These are phyloP conservation scores for Microplitis demolitor DNA, from an alignment of 1,140 invertebrate species.

Conservation along the genomic window DNA sequence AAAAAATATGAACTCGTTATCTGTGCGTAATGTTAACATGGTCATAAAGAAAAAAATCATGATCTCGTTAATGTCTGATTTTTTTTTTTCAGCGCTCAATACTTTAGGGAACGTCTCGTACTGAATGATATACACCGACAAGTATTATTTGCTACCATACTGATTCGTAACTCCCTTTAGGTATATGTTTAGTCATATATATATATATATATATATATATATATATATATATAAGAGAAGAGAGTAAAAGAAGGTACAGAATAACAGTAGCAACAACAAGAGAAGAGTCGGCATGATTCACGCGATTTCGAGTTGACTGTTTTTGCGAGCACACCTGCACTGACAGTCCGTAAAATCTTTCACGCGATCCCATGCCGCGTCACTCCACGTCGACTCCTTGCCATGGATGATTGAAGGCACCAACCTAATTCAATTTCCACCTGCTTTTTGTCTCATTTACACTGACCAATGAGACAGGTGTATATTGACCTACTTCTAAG, in stretches of 20 bases:
- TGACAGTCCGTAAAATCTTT: conserved; percentile 34
- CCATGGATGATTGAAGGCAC: conserved; percentile 22
- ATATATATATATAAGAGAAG: background rate
- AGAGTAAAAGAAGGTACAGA: conserved; percentile 1
- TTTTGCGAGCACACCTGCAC: conserved; percentile 32
- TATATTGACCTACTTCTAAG: background rate
- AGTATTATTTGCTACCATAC: conserved; percentile 23
- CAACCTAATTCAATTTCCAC: conserved; percentile 23
- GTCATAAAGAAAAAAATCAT: conserved; percentile 13
- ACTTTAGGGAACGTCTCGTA: conserved; percentile 9
- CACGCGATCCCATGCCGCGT: conserved; percentile 23
- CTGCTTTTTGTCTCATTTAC: conserved; percentile 12
- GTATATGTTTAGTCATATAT: conserved; percentile 5
- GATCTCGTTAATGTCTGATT: conserved; percentile 30
- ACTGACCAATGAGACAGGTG: background rate
- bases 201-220: too few species aligned
- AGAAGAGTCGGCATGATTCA: conserved; percentile 30
- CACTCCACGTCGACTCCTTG: conserved; percentile 20
- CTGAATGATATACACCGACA: conserved; percentile 25
- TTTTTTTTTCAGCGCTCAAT: conserved; percentile 14
- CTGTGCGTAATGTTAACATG: background rate
- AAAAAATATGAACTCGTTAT: too few species aligned
- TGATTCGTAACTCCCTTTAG: conserved; percentile 20
- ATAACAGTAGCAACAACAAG: background rate
- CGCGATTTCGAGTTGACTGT: conserved; percentile 30